Percentiles rank a stretch among this genome's conserved stretches.
These are phyloP conservation scores for Oophaga sylvatica DNA, from an alignment of 2,797 vertebrate genomes.

Conservation along the genomic window DNA sequence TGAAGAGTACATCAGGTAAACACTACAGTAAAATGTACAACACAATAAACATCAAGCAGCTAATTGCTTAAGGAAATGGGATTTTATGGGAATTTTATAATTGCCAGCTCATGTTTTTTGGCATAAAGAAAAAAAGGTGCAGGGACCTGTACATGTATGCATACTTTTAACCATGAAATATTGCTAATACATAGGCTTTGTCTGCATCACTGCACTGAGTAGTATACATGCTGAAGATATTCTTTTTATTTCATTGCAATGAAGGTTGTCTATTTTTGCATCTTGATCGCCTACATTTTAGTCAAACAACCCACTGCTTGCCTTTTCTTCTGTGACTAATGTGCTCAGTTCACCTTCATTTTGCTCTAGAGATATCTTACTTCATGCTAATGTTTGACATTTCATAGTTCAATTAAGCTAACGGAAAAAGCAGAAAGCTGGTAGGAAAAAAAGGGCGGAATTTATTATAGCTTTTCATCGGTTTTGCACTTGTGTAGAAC, in stretches of 20 bases:
- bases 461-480: constrained; percentile 38
- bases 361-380: constrained; percentile 53
- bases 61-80: not conserved
- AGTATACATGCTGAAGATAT: not conserved
- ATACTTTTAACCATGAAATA: not conserved
- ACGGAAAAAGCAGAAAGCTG: constrained; percentile 39
- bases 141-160: not conserved
- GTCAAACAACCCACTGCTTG: constrained; percentile 29
- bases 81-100: not conserved
- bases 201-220: no score
- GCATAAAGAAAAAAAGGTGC: not conserved
- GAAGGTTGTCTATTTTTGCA: constrained; percentile 13
- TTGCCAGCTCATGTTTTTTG: not conserved
- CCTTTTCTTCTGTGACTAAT: constrained; percentile 50
- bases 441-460: constrained; percentile 37
- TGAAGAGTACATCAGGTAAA: not conserved
- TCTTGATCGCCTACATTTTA: constrained; percentile 35
- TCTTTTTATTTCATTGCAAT: not conserved
- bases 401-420: constrained; percentile 58
- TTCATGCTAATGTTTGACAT: constrained; percentile 57
- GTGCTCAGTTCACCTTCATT: constrained; percentile 54
- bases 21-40: not conserved
- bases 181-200: not conserved
- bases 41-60: not conserved
- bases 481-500: constrained; percentile 35